These are phyloP conservation scores for Elegia similella DNA, from an alignment of 2,888 invertebrate genomes.

Conservation along the genomic window DNA sequence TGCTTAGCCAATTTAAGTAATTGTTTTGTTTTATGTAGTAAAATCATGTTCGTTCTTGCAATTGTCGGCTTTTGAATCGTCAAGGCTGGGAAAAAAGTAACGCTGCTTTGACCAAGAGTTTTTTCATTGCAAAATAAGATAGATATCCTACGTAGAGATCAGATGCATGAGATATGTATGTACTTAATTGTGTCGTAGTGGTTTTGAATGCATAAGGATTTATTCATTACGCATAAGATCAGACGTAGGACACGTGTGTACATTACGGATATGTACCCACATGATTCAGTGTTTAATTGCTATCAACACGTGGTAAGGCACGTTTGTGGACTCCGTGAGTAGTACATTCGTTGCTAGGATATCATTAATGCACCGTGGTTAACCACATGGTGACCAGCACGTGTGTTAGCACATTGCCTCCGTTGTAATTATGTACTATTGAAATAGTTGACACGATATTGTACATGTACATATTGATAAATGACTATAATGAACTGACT, in stretches of 20 bases:
- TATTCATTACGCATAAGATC: constrained; percentile 30
- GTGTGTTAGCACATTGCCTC: constrained; percentile 22
- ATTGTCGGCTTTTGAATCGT: constrained; percentile 12
- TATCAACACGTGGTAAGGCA: constrained; percentile 56
- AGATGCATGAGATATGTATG: background rate
- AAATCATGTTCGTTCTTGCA: constrained; percentile 17
- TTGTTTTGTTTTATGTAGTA: constrained; percentile 19
- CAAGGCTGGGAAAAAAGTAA: constrained; percentile 18
- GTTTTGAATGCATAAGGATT: constrained; percentile 31
- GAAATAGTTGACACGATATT: constrained; percentile 5
- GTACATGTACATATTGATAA: constrained; percentile 14
- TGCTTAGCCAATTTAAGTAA: constrained; percentile 38
- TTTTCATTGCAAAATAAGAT: constrained; percentile 10
- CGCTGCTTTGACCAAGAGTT: constrained; percentile 14
- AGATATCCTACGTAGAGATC: background rate
- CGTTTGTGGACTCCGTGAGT: constrained; percentile 47
- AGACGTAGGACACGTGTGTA: constrained; percentile 45
- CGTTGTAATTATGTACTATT: constrained; percentile 14
- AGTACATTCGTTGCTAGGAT: constrained; percentile 17
- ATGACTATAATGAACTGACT: background rate
- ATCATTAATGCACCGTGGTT: constrained; percentile 11
- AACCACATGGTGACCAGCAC: constrained; percentile 31
- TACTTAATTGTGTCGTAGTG: constrained; percentile 6
- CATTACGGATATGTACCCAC: constrained; percentile 50
- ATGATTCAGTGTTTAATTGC: constrained; percentile 58